Evolutionary conservation across 1,140 invertebrate species (phyloP).

Genomic region (Triops longicaudatus): DNA sequence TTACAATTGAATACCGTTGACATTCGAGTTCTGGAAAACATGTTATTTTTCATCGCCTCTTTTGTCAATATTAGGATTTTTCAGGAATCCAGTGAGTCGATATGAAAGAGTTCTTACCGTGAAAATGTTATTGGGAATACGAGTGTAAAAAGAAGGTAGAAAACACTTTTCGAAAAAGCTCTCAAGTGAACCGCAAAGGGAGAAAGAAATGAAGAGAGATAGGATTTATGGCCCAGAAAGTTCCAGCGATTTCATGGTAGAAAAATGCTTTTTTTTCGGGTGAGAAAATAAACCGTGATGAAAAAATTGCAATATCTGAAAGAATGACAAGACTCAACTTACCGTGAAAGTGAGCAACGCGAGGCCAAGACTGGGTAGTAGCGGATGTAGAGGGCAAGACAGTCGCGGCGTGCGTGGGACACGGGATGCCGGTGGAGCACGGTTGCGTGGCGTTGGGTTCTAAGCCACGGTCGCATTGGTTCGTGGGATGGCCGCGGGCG

Average conservation of each 20-base stretch:
- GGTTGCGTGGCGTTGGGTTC: constrained; percentile 52
- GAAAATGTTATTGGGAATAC: neutral
- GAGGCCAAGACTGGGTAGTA: constrained; percentile 25
- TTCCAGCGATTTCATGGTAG: too few relatives aligned
- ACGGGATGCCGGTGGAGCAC: constrained; percentile 58
- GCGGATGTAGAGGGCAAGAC: constrained; percentile 27
- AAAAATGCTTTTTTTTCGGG: too few relatives aligned
- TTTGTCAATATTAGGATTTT: too few relatives aligned
- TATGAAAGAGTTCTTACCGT: too few relatives aligned
- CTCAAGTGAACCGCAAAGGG: neutral
- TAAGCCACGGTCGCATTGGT: constrained; percentile 43
- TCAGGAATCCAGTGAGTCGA: too few relatives aligned
- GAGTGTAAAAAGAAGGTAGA: neutral
- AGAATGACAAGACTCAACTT: neutral
- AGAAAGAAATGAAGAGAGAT: too few relatives aligned
- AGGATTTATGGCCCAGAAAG: too few relatives aligned
- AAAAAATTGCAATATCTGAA: too few relatives aligned
- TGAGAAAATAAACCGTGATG: too few relatives aligned
- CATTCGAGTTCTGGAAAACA: too few relatives aligned
- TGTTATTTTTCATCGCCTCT: too few relatives aligned
- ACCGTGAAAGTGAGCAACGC: constrained; percentile 1
- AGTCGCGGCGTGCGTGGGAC: constrained; percentile 36
- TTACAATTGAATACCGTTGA: too few relatives aligned
- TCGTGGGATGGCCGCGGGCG: constrained; percentile 42
- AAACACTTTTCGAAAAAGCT: neutral